phyloP scores from a whole-genome alignment of 2,797 vertebrate genomes.

The Esox lucius region DNA sequence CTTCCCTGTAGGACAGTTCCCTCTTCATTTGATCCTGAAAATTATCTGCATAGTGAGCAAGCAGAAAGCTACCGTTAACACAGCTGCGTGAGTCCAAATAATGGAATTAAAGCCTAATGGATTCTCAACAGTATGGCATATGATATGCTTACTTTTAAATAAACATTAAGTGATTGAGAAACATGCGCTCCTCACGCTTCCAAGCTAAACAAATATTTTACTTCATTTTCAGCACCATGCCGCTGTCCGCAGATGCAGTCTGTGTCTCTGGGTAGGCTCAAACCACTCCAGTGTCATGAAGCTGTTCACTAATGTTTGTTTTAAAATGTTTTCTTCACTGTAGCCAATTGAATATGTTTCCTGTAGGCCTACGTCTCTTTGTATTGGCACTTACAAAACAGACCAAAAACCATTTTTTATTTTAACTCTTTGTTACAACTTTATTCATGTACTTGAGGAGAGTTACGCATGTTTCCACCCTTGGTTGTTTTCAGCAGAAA shows the following conservation, averaged over 20 bases:
- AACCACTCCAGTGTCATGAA: too few species aligned
- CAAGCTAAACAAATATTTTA: not conserved
- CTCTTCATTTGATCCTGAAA: slow-evolving; percentile 99
- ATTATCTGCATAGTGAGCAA: slow-evolving; percentile 81
- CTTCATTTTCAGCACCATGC: not conserved
- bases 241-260: not conserved
- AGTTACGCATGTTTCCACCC: not conserved
- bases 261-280: too few species aligned
- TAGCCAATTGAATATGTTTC: not conserved
- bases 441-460: not conserved
- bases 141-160: not conserved
- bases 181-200: not conserved
- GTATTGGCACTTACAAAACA: not conserved
- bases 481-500: not conserved
- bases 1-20: slow-evolving; percentile 96
- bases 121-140: not conserved
- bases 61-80: slow-evolving; percentile 35
- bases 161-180: not conserved
- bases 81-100: not conserved
- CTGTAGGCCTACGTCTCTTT: not conserved
- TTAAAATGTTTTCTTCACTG: not conserved
- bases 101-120: not conserved
- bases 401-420: not conserved
- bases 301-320: too few species aligned
- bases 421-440: not conserved